Conservation (phyloP, 2,888 invertebrate genomes). For the Coenonympha glycerion region DNA sequence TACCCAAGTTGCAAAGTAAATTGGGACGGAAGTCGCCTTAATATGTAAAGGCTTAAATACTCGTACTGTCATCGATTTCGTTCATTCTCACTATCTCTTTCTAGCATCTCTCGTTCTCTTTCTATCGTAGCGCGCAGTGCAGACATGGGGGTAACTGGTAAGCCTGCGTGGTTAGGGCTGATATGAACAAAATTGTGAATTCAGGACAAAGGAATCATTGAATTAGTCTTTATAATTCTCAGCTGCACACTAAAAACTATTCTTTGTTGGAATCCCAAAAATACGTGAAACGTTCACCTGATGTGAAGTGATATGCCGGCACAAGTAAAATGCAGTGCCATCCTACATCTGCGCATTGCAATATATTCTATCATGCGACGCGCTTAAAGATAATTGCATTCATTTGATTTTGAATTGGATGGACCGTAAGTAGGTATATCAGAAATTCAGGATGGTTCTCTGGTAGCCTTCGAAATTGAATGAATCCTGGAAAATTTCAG, state of each 20-base stretch:
- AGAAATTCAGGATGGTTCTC: no score
- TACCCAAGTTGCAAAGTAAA: not conserved
- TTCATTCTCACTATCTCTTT: constrained; percentile 43
- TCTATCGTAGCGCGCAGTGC: constrained; percentile 47
- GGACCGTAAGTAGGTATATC: no score
- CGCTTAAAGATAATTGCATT: no score
- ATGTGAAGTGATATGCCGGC: no score
- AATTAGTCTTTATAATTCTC: not conserved
- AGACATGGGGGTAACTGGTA: constrained; percentile 39
- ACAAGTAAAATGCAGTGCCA: no score
- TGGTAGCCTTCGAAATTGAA: no score
- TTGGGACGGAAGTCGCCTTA: not conserved
- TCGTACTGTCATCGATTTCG: constrained; percentile 66
- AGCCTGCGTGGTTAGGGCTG: not conserved
- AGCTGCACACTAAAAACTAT: no score
- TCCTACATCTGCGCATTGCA: no score
- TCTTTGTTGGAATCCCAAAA: no score
- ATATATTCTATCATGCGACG: no score
- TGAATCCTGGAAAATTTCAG: not conserved
- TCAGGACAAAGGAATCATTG: not conserved
- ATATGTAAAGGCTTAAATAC: not conserved
- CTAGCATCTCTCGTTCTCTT: constrained; percentile 50
- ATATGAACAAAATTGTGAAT: not conserved
- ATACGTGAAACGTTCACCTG: no score
- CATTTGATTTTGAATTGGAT: no score